Evolutionary conservation across 2,113 vertebrate species (phyloP).

Genomic region (Eurypyga helias): DNA sequence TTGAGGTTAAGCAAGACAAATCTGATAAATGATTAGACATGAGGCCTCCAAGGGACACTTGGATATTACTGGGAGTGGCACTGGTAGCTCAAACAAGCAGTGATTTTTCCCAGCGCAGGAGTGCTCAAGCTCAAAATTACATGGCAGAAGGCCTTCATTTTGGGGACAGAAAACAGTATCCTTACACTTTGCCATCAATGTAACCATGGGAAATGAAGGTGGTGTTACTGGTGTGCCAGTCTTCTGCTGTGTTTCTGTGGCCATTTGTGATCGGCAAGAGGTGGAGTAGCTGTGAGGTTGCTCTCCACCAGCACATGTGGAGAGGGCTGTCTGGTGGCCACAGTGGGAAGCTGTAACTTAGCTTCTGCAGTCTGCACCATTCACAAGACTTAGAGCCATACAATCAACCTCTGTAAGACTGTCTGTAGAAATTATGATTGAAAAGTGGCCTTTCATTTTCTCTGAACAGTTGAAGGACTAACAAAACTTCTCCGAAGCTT

Average conservation of each 20-base stretch:
- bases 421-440: not conserved
- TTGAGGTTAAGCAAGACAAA: not conserved
- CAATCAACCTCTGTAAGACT: not conserved
- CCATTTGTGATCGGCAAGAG: not conserved
- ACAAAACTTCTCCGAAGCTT: not conserved
- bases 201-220: not conserved
- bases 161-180: not conserved
- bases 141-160: not conserved
- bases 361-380: not conserved
- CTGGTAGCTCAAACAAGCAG: not conserved
- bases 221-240: not conserved
- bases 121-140: not conserved
- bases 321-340: fast-evolving
- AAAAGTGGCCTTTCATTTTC: not conserved
- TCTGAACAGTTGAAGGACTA: not conserved
- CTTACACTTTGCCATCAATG: not conserved
- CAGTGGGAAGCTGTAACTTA: not conserved
- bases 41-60: not conserved
- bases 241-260: not conserved
- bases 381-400: not conserved
- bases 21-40: not conserved
- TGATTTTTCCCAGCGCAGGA: not conserved
- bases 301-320: not conserved
- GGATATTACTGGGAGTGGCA: not conserved
- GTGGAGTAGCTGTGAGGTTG: not conserved